Evolutionary conservation across 2,888 invertebrate species (phyloP), one percentile per base, ranked within the genome.

Genomic region (Hirtodrosophila trivittata): DNA sequence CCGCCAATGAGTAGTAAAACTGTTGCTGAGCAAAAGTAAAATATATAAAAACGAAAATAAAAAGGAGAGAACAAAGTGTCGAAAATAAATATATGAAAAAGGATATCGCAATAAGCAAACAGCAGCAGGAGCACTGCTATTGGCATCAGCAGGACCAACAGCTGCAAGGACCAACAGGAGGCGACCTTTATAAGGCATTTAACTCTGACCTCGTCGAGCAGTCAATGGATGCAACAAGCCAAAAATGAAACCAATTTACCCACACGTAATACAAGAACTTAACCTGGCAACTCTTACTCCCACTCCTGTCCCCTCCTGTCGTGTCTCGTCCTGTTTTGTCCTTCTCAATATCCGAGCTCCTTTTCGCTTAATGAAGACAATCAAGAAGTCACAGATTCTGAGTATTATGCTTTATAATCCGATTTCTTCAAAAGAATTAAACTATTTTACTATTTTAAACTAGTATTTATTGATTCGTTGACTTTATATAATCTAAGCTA

Each of bases 1-100:
- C 63, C 60, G 67, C 78, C 80, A 80, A 80, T 80, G 69, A 86
- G 72, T 73, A 75, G 72, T 66, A 66, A 80, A 86, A 86, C 86
- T 86, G 78, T 86, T 86, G 86, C 77, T 78, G 81, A 25, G 46
- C 52, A 57, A 65, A 77, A 69, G 50, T 50, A 33, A 28, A 58
- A 57, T 28, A 28, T n/a, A 28, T 9, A 28, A 58, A 55, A 25
- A 47, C 10, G 33, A 51, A 59, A 46, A 38, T 10, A 25, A 28
- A 49, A 62, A 57, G 66, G 45, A 52, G 60, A 58, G 51, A 25
- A 47, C 46, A 64, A 66, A 75, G 71, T 82, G 83, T 75, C 65
- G 74, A 81, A 84, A 84, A 77, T 77, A 69, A 67, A 65, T 9
- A 28, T 28, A 28, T 21, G 62, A 75, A 63, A 75, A 57, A 52